A percentile compares a stretch with the other conserved stretches of the same genome.
Conservation (phyloP, 2,797 vertebrate species). For the Sebastes melanostomus region DNA sequence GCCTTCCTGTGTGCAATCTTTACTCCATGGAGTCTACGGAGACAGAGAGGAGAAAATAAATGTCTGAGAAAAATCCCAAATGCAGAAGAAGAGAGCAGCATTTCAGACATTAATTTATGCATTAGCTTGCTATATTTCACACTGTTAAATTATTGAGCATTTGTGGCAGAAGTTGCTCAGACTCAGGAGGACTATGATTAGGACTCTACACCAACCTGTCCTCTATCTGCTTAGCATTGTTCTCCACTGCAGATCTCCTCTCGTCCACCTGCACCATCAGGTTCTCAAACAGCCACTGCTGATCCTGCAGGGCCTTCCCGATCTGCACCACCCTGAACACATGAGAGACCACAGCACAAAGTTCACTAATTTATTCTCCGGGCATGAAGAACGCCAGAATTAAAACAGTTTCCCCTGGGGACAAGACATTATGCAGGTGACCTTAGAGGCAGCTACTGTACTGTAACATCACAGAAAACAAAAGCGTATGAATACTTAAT, state of each 20-base stretch:
- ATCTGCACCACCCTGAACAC: slow-evolving; percentile 80
- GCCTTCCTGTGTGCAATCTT: slow-evolving; percentile 94
- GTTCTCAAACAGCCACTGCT: slow-evolving; percentile 84
- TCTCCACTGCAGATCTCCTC: slow-evolving; percentile 82
- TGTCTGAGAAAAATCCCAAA: slow-evolving; percentile 36
- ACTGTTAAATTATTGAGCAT: slow-evolving; percentile 19
- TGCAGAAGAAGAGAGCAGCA: slow-evolving; percentile 8
- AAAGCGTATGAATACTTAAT: slow-evolving; percentile 74
- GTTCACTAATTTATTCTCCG: slow-evolving; percentile 56
- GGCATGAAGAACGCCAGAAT: slow-evolving; percentile 53
- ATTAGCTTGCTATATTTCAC: slow-evolving; percentile 19
- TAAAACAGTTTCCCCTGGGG: slow-evolving; percentile 58
- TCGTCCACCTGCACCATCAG: slow-evolving; percentile 84
- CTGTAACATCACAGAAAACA: slow-evolving; percentile 68
- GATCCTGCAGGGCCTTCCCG: slow-evolving; percentile 83
- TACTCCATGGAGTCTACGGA: slow-evolving; percentile 90
- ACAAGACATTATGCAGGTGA: slow-evolving; percentile 69
- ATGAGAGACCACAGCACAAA: slow-evolving; percentile 40
- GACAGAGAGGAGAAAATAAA: slow-evolving; percentile 58
- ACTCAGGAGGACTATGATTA: not conserved
- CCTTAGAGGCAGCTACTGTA: slow-evolving; percentile 66
- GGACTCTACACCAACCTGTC: slow-evolving; percentile 75
- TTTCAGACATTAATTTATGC: slow-evolving; percentile 30
- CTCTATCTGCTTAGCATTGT: slow-evolving; percentile 83
- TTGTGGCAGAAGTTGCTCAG: slow-evolving; percentile 23